These are phyloP conservation scores for Apostichopus parvimensis DNA, from an alignment of 35 echinoderm and acorn worm genomes.

Conservation along the genomic window DNA sequence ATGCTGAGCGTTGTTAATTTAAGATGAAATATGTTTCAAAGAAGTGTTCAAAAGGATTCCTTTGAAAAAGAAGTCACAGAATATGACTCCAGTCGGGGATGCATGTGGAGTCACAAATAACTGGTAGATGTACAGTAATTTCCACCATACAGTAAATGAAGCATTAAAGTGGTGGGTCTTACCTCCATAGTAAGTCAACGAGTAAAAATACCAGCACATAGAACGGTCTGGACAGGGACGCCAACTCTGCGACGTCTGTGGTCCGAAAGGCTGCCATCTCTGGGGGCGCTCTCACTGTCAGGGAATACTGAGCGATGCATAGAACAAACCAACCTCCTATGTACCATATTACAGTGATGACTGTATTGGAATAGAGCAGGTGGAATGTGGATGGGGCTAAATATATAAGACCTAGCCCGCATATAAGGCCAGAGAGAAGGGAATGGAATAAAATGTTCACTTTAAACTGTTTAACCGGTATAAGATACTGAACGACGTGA, in stretches of 20 bases:
- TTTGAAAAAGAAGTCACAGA: too few species aligned
- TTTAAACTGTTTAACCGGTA: slow-evolving; percentile 87
- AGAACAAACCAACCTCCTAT: slow-evolving; percentile 80
- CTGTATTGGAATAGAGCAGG: slow-evolving; percentile 71
- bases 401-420: slow-evolving; percentile 84
- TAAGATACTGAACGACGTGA: slow-evolving; percentile 73
- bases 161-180: neutral
- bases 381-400: slow-evolving; percentile 77
- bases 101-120: too few species aligned
- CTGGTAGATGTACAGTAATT: too few species aligned
- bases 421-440: slow-evolving; percentile 63
- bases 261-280: slow-evolving; percentile 77
- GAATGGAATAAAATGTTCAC: slow-evolving; percentile 88
- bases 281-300: slow-evolving; percentile 78
- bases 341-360: slow-evolving; percentile 75
- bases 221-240: slow-evolving; percentile 77
- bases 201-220: slow-evolving; percentile 72
- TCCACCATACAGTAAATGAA: too few species aligned
- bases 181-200: slow-evolving; percentile 80
- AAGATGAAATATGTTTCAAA: too few species aligned
- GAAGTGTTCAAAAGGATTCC: too few species aligned
- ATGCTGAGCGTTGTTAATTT: too few species aligned
- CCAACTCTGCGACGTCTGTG: slow-evolving; percentile 78
- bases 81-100: too few species aligned
- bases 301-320: slow-evolving; percentile 93